These are phyloP conservation scores for Alcedo quadribrachys DNA, from an alignment of 2,797 vertebrate genomes.

Conservation along the genomic window DNA sequence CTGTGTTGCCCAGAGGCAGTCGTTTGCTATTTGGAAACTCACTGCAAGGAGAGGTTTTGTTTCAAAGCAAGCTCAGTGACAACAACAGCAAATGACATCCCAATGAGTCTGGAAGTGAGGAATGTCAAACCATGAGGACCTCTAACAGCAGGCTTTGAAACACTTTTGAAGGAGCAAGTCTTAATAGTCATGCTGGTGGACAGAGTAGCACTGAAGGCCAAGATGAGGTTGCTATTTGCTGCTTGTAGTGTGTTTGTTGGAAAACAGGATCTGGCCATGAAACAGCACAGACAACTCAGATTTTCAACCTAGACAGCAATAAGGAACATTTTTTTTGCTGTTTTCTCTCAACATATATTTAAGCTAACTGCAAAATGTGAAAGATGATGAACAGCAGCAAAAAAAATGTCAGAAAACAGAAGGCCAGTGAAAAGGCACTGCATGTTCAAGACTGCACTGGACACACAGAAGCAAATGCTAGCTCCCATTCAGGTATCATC, in stretches of 20 bases:
- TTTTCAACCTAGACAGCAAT: neutral
- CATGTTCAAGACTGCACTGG: neutral
- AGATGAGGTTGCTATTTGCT: neutral
- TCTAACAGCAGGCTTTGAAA: neutral
- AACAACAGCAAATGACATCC: neutral
- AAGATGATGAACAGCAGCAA: neutral
- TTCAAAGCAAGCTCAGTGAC: neutral
- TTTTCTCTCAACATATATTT: neutral
- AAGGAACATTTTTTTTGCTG: neutral
- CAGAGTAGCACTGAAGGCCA: neutral
- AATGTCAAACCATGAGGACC: neutral
- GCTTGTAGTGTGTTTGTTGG: neutral
- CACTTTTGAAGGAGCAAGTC: neutral
- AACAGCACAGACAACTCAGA: neutral
- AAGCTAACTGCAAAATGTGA: neutral
- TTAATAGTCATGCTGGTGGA: neutral
- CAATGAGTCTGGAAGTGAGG: neutral
- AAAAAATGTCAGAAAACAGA: neutral
- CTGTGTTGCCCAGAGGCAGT: neutral
- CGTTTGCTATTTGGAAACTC: constrained; percentile 1
- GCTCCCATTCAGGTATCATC: neutral
- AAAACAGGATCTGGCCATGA: neutral
- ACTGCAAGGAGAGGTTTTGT: neutral
- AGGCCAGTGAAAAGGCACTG: neutral
- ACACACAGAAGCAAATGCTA: neutral